A percentile compares a stretch with the other conserved stretches of the same genome.
These are phyloP conservation scores for Eleginops maclovinus DNA, from an alignment of 2,113 vertebrate species.

Conservation along the genomic window DNA sequence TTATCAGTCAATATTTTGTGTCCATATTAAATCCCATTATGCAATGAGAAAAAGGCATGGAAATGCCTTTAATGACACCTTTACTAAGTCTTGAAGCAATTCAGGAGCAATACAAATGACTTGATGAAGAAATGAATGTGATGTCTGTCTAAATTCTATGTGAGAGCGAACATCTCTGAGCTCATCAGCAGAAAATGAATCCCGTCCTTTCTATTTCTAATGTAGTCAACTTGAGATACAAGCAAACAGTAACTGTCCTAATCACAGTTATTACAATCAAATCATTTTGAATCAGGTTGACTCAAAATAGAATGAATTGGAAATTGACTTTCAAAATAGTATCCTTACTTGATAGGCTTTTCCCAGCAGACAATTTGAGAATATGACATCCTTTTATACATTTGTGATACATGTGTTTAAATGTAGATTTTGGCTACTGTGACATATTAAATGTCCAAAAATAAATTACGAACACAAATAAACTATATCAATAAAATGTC, in stretches of 20 bases:
- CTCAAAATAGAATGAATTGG: background rate
- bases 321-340: background rate
- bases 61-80: background rate
- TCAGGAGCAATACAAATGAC: background rate
- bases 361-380: background rate
- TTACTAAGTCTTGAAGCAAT: conserved; percentile 3
- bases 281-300: background rate
- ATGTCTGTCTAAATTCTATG: background rate
- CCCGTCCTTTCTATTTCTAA: background rate
- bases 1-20: background rate
- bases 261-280: background rate
- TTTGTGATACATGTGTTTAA: background rate
- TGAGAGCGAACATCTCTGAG: background rate
- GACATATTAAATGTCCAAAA: background rate
- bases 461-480: background rate
- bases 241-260: background rate
- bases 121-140: background rate
- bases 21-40: conserved; percentile 1
- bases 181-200: conserved; percentile 1
- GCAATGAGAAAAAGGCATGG: background rate
- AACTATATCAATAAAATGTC: background rate
- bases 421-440: background rate
- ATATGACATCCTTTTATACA: no score
- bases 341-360: background rate
- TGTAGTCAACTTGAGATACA: background rate